Evolutionary conservation across 2,113 vertebrate species (phyloP), one percentile per base, ranked within the genome.

Genomic region (Microcebus tavaratra): DNA sequence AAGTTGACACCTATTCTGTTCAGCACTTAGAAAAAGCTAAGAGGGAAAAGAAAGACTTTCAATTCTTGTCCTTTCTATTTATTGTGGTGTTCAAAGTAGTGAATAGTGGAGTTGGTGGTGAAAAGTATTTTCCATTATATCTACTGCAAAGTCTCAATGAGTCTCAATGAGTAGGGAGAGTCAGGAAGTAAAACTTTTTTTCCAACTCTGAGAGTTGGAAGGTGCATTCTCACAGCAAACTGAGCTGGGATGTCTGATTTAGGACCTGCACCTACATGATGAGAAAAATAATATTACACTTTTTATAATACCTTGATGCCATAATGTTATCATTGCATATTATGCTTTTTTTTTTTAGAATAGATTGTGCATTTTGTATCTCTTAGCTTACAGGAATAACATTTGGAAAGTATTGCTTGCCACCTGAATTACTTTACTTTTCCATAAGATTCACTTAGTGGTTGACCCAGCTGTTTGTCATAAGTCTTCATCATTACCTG

Each of bases 1-100:
- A 92, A 94, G 81, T 75, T 95, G 96, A 98, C 97, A 98, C 96
- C 89, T 94, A 90, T 42, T 96, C 96, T 97, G 70, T 88, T 73
- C 86, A 67, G 76, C 86, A 73, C 88, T 97, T 83, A 86, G 87
- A 96, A 81, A 97, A 98, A 95, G 94, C 92, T 97, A 91, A 94
- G 89, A 95, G 57, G 84, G 13, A 88, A 96, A 96, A 96, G 95
- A 97, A 96, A 76, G 90, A 88, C 91, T 83, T 97, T 70, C 82
- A 70, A 3, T 94, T 95, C 79, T 73, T 92, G 34, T 91, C 55
- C 59, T 96, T 97, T 97, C 78, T 97, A 86, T 93, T 96, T 95
- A 96, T 68, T 25, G 67, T 93, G 72, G 9, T 75, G 27, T 94
- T 98, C 94, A 95, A 96, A 98, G 96, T 31, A 63, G 76, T 92